Base-by-base conservation (phyloP, 2,797 vertebrate genomes). In the Anabacerthia variegaticeps region DNA sequence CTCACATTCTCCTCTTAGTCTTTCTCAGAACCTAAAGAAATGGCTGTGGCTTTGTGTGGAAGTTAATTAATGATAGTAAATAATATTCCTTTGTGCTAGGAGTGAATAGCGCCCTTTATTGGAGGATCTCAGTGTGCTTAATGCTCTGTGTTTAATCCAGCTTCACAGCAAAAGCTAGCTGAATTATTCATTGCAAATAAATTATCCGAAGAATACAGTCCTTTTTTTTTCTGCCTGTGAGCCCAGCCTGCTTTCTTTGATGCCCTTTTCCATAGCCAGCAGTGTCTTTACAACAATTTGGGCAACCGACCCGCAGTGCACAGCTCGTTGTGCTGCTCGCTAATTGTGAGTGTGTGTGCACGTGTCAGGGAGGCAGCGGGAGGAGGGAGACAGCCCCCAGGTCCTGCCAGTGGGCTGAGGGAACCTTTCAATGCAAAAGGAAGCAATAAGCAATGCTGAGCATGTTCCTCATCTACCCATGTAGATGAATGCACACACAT, bases 101-200 rank as follows among this genome's bases (percentile, higher is more conserved):
- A 88, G 69, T 93, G 94, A 96, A 96, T 93, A 85, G 84, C 13
- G 16, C 54, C 72, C 68, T 94, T 85, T 88, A 88, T 68, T 85
- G 63, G 65, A n/a, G 46, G 34, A 83, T 89, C 88, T 66, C 94
- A 51, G 43, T 28, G 68, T 61, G 91, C 89, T 55, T 87, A 87
- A 85, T 52, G 72, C 74, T 87, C 68, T 88, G 85, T 36, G 34
- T 94, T 96, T 93, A 91, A 95, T 92, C 88, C 81, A 74, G 66
- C 86, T 84, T 87, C 74, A 30, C 88, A 32, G 91, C 86, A 49
- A 85, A 90, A 85, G 32, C 48, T 1, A 37, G 65, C 85, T 95
- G 96, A 97, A 97, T 96, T 90, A 95, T 96, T 95, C 90, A 97
- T 95, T 63, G 77, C 85, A 87, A 92, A 95, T 92, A 95, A 90